Conservation (phyloP, 2,113 vertebrate genomes). For the Thymallus thymallus region DNA sequence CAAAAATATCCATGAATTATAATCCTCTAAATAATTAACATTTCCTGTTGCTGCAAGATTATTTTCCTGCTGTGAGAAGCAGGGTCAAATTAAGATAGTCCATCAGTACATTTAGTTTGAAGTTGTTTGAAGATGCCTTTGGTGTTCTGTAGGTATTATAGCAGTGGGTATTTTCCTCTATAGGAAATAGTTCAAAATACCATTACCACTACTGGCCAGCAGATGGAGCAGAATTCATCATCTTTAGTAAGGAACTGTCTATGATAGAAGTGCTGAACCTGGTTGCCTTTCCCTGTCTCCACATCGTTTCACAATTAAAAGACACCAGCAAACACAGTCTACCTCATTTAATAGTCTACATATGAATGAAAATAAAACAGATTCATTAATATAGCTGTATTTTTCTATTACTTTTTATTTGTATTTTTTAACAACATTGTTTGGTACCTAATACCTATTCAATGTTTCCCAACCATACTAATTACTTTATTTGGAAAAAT, state of each 20-base stretch:
- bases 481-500: too few species aligned
- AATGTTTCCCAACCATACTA: not conserved
- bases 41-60: too few species aligned
- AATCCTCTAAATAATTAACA: too few species aligned
- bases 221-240: constrained; percentile 76
- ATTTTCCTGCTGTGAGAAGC: too few species aligned
- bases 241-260: constrained; percentile 60
- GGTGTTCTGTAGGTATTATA: too few species aligned
- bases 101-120: not conserved
- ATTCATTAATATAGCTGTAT: not conserved
- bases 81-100: not conserved
- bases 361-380: not conserved
- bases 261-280: constrained; percentile 52
- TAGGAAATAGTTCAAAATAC: not conserved
- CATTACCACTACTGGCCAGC: constrained; percentile 66
- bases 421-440: not conserved
- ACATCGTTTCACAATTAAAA: not conserved
- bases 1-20: too few species aligned
- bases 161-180: too few species aligned
- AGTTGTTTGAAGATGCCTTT: not conserved
- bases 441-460: not conserved
- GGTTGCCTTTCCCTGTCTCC: not conserved
- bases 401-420: not conserved
- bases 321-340: not conserved
- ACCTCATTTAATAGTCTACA: not conserved